Evolutionary conservation across 1,140 invertebrate genomes (phyloP).

Genomic region (Scaptomyza montana): DNA sequence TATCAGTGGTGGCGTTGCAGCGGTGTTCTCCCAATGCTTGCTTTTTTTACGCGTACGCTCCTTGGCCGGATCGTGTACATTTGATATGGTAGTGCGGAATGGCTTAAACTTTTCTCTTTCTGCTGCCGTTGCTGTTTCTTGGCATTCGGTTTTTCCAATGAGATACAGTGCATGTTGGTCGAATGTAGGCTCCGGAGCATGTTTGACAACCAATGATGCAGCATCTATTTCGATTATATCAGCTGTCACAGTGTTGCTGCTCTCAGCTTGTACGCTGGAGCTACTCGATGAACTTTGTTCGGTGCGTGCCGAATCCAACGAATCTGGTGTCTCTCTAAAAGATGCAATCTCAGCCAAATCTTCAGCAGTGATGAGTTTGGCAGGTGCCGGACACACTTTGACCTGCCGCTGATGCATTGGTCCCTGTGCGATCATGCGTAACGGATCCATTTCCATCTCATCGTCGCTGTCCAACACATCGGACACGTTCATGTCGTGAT

Average conservation of each 20-base stretch:
- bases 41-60: slow-evolving; percentile 86
- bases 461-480: slow-evolving; percentile 87
- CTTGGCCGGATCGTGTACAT: slow-evolving; percentile 87
- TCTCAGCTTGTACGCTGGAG: neutral
- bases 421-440: slow-evolving; percentile 87
- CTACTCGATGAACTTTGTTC: slow-evolving; percentile 45
- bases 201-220: slow-evolving; percentile 37
- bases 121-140: slow-evolving; percentile 71
- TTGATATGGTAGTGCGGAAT: slow-evolving; percentile 87
- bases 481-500: slow-evolving; percentile 58
- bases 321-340: slow-evolving; percentile 65
- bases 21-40: slow-evolving; percentile 88
- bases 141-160: slow-evolving; percentile 85
- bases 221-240: slow-evolving; percentile 64
- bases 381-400: slow-evolving; percentile 85
- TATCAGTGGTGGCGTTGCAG: slow-evolving; percentile 87
- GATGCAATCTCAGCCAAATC: slow-evolving; percentile 86
- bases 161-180: slow-evolving; percentile 87
- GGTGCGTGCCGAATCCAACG: slow-evolving; percentile 45
- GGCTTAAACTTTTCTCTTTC: slow-evolving; percentile 86
- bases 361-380: slow-evolving; percentile 86
- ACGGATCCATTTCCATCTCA: slow-evolving; percentile 87
- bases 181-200: slow-evolving; percentile 27
- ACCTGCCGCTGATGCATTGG: slow-evolving; percentile 86
- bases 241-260: slow-evolving; percentile 25